Evolutionary conservation across 2,113 vertebrate genomes (phyloP), one percentile per base, ranked within the genome.

Genomic region (Numenius arquata): DNA sequence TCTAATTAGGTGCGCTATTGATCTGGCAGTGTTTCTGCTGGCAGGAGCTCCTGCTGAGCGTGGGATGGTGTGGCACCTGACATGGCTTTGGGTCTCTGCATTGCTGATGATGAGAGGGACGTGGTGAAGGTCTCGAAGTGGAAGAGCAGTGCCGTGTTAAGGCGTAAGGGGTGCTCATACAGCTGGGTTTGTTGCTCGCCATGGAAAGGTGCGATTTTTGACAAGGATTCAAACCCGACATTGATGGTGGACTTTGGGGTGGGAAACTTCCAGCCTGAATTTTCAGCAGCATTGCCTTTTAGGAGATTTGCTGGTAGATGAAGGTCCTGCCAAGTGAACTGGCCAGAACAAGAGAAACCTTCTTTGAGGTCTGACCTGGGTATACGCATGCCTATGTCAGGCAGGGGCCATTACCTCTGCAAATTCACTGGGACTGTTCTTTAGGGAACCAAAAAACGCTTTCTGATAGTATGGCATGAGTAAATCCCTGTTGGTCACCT

Each of bases 371-470:
- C 52, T 84, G 50, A 4, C 65, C 26, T 66, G n/a, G 34, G 6
- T 56, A 3, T 25, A 7, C 3, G 2, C 25, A 3, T 32, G 62
- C 45, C 48, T 63, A 1, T 0, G 0, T 30, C 36, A 41, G 23
- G 16, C 43, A 67, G 77, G 26, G 18, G n/a, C 52, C 23, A 3
- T 70, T 34, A 36, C 40, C 10, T 84, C 67, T 72, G 66, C 74
- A n/a, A 4, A 19, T 47, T 84, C 40, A 47, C 40, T 82, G 56
- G 9, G 41, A 9, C 29, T 77, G 11, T 52, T 68, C 43, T 74
- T 34, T 27, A 18, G 32, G 45, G 41, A 85, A 4, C 18, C 29
- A 30, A 53, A 72, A 65, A 32, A 20, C 25, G 61, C 25, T 53
- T 50, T 68, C 43, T 70, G 43, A 47, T 58, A 18, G 40, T 7